Evolutionary conservation across 2,888 invertebrate genomes (phyloP), one percentile per base, ranked within the genome.

Genomic region (Epinotia brunnichana): DNA sequence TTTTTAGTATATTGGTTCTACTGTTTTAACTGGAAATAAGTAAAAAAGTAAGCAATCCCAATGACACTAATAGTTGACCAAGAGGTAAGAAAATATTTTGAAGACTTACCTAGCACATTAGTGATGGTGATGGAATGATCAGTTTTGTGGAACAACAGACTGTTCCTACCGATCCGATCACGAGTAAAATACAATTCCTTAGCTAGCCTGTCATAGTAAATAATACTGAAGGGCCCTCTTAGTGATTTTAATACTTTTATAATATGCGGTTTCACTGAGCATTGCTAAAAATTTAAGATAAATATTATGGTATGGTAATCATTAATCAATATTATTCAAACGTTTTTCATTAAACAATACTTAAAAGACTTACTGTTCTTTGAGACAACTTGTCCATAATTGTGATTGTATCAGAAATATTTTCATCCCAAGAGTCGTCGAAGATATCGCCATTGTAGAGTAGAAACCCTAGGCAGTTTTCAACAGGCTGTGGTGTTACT

Each of bases 361-460:
- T 44, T 5, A 2, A 62, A 48, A 48, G 7, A 78, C 53, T 77
- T 69, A 83, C 83, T 69, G 72, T 76, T 73, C 78, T 77, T 56
- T 81, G 74, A 39, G 74, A 80, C 11, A 92, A 77, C 78, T 83
- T 86, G 2, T 91, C 79, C 80, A 94, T 88, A 73, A 96, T 88
- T 76, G 90, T 83, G 77, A 86, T 79, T 0, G 95, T 95, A 81
- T 96, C 96, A 75, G 95, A 92, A 9, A 78, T 82, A 63, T 79
- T 74, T 51, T 66, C 76, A 19, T 83, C 77, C 83, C 91, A 87
- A 57, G 85, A 79, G 41, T 90, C 84, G 78, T 93, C 95, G 90
- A 96, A 98, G 77, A 98, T 94, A 89, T 99, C 98, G 39, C 98
- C 99, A 93, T 99, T 99, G 94, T 96, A 98, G 24, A 98, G 86